Base-by-base conservation (phyloP, 2,113 vertebrate species). In the Polypterus senegalus region DNA sequence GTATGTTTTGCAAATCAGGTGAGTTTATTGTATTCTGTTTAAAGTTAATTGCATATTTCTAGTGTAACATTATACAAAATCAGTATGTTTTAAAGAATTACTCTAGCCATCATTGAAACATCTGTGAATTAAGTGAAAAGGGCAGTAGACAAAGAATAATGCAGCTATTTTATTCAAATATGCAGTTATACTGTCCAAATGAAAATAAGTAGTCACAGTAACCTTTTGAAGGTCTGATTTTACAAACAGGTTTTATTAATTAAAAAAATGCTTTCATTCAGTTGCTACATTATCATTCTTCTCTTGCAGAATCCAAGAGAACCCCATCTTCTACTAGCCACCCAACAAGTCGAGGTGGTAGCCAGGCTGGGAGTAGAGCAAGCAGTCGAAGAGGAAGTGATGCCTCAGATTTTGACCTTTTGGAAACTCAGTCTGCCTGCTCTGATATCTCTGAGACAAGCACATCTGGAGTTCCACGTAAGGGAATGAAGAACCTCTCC, bases 391-490 rank as follows among this genome's bases (percentile, higher is more conserved):
- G 96, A 3, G 95, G 96, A 61, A 98, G 94, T 45, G 96, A 99
- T 1, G 95, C 96, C 59, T 99, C 96, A 0, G 96, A 99, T 9
- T 94, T 96, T 0, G 96, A 99, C 73, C 84, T 97, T 1, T 84
- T 97, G 79, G 96, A 99, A 48, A 84, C 91, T 0, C 92, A 90
- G 64, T 98, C 96, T 0, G 92, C 91, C 7, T 97, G 94, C 70
- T 99, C 96, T 0, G 96, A 99, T 74, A 83, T 91, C 49, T 98
- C 94, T 0, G 96, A 99, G 77, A 96, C 92, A 53, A 95, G 94
- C 1, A 66, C 61, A 3, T 79, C 85, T 0, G 85, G 92, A 0
- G 71, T 78, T 45, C 88, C 92, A 0, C 82, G 89, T 2, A 64
- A 86, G 0, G 88, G 85, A 1, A 48, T 73, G 10, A 88, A 83